These are phyloP conservation scores for Macrostomum lignano DNA, from an alignment of 1,140 invertebrate genomes.

Conservation along the genomic window DNA sequence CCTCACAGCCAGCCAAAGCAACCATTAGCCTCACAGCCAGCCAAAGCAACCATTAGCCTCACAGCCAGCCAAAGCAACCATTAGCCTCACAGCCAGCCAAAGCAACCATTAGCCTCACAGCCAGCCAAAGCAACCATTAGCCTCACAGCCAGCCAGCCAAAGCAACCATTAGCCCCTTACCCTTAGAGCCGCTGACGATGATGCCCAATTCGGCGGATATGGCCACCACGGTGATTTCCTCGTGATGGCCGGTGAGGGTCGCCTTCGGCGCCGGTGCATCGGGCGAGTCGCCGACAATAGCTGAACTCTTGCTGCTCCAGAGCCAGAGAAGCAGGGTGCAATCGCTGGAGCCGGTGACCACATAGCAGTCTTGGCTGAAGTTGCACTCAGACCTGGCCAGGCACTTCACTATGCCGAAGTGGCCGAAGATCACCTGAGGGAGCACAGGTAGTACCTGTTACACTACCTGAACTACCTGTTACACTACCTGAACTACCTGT, in stretches of 20 bases:
- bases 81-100: too few species aligned
- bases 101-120: too few species aligned
- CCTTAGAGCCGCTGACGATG: slow-evolving; percentile 54
- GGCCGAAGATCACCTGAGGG: slow-evolving; percentile 85
- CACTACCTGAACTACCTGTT: too few species aligned
- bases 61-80: too few species aligned
- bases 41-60: too few species aligned
- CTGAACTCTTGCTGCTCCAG: slow-evolving; percentile 78
- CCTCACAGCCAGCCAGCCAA: too few species aligned
- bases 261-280: slow-evolving; percentile 68
- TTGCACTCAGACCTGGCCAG: slow-evolving; percentile 63
- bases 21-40: too few species aligned
- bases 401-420: slow-evolving; percentile 91
- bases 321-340: slow-evolving; percentile 92
- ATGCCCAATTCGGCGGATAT: slow-evolving; percentile 86
- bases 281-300: slow-evolving; percentile 54
- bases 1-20: too few species aligned
- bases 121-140: too few species aligned
- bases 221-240: slow-evolving; percentile 65
- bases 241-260: slow-evolving; percentile 79
- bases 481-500: too few species aligned
- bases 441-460: too few species aligned
- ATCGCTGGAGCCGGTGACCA: slow-evolving; percentile 81
- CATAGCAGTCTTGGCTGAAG: slow-evolving; percentile 87
- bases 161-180: slow-evolving; percentile 11